Evolutionary conservation across 2,888 invertebrate species (phyloP).

Genomic region (Troides helena): DNA sequence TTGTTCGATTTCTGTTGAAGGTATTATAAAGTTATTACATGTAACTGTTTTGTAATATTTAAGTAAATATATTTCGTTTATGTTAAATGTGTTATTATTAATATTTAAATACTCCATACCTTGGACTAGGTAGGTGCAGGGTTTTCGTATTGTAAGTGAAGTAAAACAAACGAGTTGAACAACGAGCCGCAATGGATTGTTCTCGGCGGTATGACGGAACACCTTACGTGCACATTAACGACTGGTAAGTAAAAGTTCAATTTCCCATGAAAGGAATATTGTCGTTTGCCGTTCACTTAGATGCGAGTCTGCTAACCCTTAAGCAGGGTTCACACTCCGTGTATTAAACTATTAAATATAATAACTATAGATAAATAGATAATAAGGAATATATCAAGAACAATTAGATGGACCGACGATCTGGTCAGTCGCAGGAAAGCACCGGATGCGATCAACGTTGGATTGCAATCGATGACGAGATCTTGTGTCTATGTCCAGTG

Average conservation of each 20-base stretch:
- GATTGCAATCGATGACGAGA: no score
- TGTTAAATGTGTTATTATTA: background rate
- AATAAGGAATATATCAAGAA: no score
- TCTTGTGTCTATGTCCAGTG: no score
- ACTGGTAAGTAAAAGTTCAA: conserved; percentile 32
- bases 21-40: no score
- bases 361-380: no score
- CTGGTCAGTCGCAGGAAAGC: no score
- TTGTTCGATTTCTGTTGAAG: no score
- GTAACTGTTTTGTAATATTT: no score
- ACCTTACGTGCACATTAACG: conserved; percentile 29
- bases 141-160: conserved; percentile 1
- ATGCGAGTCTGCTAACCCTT: conserved; percentile 27
- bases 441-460: no score
- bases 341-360: no score
- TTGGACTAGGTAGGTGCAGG: background rate
- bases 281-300: conserved; percentile 33
- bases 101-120: background rate
- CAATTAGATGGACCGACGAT: no score
- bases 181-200: conserved; percentile 23
- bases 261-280: conserved; percentile 35
- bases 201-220: conserved; percentile 20
- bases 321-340: background rate
- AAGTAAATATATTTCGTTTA: no score
- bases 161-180: conserved; percentile 6